Base-by-base conservation (phyloP, 2,888 invertebrate genomes). In the Leptogaster cylindrica region DNA sequence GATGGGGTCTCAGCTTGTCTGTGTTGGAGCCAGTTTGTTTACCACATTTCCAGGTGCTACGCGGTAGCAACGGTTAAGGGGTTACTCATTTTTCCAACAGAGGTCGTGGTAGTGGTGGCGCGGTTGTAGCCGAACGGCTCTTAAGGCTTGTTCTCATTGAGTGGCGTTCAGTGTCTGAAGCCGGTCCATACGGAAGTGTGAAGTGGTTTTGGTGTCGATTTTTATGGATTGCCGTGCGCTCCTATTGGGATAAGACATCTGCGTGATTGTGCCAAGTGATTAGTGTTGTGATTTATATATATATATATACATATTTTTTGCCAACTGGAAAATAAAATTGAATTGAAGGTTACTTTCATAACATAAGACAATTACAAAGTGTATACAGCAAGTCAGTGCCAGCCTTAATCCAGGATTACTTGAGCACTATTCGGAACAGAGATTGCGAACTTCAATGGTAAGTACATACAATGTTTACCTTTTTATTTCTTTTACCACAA, bases 111-210 rank as follows among this genome's bases (percentile, higher is more conserved):
- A 36, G 33, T 50, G 33, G 48, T 50, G 48, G 33, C 14, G 48
- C 16, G 31, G 23, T 39, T 36, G 3, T 4, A 14, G 39, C 10
- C 25, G 16, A 33, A 16, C 28, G 72, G 71, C 72, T 72, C 74
- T 69, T 70, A 69, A 73, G 75, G 74, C 73, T 74, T 75, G 75
- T 74, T 76, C 72, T 73, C 75, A 74, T 72, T 75, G 75, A 76
- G 75, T 75, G 74, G 71, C 73, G 74, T 77, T 77, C 76, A 76
- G 76, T 77, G 74, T 75, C 75, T 75, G 75, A 76, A 75, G 77
- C 76, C 77, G 76, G 77, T 77, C 76, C 77, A 75, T 74, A 75
- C 76, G 77, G 66, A 44, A 46, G 55, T 36, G 66, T 66, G 52
- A 33, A 66, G 46, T 51, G 36, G 41, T 23, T 36, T 50, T 65